Base-by-base conservation (phyloP, 2,113 vertebrate species). In the Brachypteracias leptosomus region DNA sequence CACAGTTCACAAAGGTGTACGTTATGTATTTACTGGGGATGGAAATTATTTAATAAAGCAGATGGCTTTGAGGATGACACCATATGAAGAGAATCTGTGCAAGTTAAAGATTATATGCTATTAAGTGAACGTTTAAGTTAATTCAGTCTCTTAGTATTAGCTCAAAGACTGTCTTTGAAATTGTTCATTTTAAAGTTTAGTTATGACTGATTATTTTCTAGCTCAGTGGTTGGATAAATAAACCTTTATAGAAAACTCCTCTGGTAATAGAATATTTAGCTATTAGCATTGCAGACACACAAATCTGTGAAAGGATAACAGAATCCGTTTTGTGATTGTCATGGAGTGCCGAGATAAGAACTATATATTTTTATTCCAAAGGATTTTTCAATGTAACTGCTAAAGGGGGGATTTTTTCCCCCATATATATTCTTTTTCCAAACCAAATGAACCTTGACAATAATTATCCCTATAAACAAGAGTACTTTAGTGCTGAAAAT, bases 191-290 rank as follows among this genome's bases (percentile, higher is more conserved):
- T 46, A 36, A 62, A 42, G 24, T 79, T 91, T 89, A 91, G 28
- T 61, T 77, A 70, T 54, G 24, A 65, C 57, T 63, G 44, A 49
- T 54, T 96, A 72, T 87, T 94, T 96, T 81, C 58, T 91, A 96
- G 42, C 26, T 96, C 54, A 94, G 47, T 73, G 77, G 59, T 90
- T 59, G 71, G 88, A 81, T 95, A 89, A 86, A 96, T 82, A 80
- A 85, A 93, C 82, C 79, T 75, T 68, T 61, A 46, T 11, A 91
- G 66, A 93, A 77, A 74, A 70, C 8, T 49, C 72, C 35, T 54
- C 52, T 51, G 38, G 71, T 76, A 79, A 58, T 84, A 79, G 38
- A 76, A 66, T 88, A 40, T 55, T 86, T 70, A 55, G 51, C 55
- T 71, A 55, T 70, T 90, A 79, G 47, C 49, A 65, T 40, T 46